Percentiles rank a stretch among this genome's conserved stretches.
phyloP scores from a whole-genome alignment of 2,113 vertebrate species.

The Pollimyrus isidori region DNA sequence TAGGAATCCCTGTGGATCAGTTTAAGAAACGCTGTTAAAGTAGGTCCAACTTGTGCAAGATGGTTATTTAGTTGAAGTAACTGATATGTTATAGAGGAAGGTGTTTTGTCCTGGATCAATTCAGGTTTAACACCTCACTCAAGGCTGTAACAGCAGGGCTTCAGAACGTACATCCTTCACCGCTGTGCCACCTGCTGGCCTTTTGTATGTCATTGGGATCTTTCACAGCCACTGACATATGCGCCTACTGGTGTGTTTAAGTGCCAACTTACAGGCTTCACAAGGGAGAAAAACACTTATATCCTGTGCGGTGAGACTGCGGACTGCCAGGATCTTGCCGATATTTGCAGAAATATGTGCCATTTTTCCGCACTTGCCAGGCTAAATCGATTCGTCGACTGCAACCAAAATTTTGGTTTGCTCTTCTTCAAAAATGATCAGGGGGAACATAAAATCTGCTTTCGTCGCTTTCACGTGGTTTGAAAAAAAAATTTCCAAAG shows the following conservation, averaged over 20 bases:
- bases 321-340: neutral
- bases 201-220: neutral
- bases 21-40: neutral
- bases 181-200: neutral
- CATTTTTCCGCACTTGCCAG: neutral
- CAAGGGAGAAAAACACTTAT: neutral
- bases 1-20: neutral
- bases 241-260: neutral
- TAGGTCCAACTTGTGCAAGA: neutral
- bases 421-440: neutral
- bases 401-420: neutral
- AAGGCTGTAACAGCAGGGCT: neutral
- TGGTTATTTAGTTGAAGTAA: neutral
- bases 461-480: neutral
- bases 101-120: neutral
- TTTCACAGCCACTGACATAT: neutral
- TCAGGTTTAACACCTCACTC: neutral
- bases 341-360: neutral
- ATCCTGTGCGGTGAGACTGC: neutral
- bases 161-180: neutral
- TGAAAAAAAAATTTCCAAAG: neutral
- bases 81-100: neutral
- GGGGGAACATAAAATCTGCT: neutral
- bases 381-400: neutral
- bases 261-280: neutral